Base-by-base conservation (phyloP, 2,888 invertebrate species). In the Leptinotarsa peninsularis region DNA sequence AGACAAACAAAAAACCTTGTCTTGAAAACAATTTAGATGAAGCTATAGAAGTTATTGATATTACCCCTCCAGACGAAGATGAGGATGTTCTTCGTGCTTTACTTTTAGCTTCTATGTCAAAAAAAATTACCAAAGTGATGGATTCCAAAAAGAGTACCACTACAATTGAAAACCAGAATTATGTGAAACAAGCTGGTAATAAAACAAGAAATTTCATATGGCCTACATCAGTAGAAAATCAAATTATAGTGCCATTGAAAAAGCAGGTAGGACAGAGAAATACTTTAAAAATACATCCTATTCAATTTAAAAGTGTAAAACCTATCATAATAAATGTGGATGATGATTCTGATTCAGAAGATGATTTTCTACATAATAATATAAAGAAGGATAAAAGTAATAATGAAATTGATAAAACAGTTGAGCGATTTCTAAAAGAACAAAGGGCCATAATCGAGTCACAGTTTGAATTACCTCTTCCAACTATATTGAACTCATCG, bases 31-130 rank as follows among this genome's bases (percentile, higher is more conserved):
- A 33, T 66, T 54, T 71, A n/a, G 33, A 33, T 56, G 56, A 69
- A n/a, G 15, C 70, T 23, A 7, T 21, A 33, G 49, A 58, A 70
- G 58, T 58, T 67, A n/a, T 60, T 71, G 71, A 76, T 58, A 71
- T n/a, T 69, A 76, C 69, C 49, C 76, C 81, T 60, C 75, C 75
- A 18, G 92, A 92, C 69, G 92, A 92, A 82, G 92, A 92, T 84
- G 91, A 91, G 84, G 92, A 92, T 85, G 88, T 91, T 70, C 87
- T 92, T 77, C 86, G 92, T 78, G 92, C 91, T 50, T 89, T 90
- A 85, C 84, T 92, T 72, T 87, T 92, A 79, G 91, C 91, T 70
- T 91, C 91, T 5, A 88, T 92, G 78, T 90, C 91, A 73, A 91
- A 91, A 85, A 92, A 91, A 85, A 88, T 91, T 72, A 89, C 90